Conservation (phyloP, 2,888 invertebrate genomes). For the Agrenia bidenticulata region DNA sequence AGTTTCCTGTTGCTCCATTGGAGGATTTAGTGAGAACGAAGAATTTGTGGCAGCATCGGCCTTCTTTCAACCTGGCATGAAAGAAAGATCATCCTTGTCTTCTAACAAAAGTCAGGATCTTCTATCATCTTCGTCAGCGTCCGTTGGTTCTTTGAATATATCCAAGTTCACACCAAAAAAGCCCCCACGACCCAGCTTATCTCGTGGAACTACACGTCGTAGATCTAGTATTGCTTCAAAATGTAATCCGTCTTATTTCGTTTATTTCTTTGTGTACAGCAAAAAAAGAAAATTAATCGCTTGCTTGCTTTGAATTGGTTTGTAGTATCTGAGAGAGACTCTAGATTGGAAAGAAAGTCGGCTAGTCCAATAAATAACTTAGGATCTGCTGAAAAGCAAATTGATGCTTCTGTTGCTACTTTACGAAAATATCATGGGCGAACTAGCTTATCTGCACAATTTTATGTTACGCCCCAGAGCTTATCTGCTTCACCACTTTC, state of each 20-base stretch:
- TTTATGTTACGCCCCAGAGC: no score
- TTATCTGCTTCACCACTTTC: not conserved
- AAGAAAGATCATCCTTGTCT: no score
- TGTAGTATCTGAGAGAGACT: no score
- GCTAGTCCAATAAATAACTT: not conserved
- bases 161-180: constrained; percentile 31
- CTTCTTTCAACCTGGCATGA: not conserved
- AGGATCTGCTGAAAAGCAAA: not conserved
- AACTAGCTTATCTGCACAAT: not conserved
- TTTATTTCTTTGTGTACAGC: no score
- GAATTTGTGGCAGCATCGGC: constrained; percentile 1
- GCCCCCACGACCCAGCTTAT: constrained; percentile 36
- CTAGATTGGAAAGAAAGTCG: no score
- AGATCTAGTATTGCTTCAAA: constrained; percentile 1
- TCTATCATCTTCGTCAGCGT: no score
- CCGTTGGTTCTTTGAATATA: not conserved
- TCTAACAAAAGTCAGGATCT: no score
- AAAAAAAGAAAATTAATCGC: no score
- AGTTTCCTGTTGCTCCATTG: not conserved
- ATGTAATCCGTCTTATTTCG: no score
- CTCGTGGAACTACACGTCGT: constrained; percentile 12
- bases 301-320: no score
- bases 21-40: not conserved
- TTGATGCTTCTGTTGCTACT: not conserved
- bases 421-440: constrained; percentile 10